Conservation (phyloP, 1,140 invertebrate genomes). For the Ostrea denselamellosa region DNA sequence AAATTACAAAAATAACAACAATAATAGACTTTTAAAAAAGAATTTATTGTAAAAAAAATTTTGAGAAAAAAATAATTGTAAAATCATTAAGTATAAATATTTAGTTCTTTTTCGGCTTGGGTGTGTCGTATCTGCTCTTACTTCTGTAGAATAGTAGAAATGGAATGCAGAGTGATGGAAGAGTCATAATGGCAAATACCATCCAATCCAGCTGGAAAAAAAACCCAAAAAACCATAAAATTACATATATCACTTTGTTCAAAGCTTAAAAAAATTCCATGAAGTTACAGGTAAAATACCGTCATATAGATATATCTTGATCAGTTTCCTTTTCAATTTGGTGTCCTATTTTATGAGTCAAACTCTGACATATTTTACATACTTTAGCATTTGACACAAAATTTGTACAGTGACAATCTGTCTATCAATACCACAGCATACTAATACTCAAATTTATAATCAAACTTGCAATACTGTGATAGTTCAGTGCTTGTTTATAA, state of each 20-base stretch:
- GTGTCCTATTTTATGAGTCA: too few species aligned
- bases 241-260: not conserved
- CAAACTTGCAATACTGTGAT: too few species aligned
- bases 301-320: too few species aligned
- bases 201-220: slow-evolving; percentile 92
- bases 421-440: too few species aligned
- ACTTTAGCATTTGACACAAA: too few species aligned
- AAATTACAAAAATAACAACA: not conserved
- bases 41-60: slow-evolving; percentile 17
- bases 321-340: too few species aligned
- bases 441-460: too few species aligned
- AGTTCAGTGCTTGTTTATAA: too few species aligned
- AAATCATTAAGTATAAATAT: not conserved
- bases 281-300: too few species aligned
- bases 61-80: not conserved
- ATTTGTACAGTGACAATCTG: too few species aligned
- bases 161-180: slow-evolving; percentile 96
- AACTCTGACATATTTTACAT: too few species aligned
- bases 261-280: not conserved
- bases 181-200: slow-evolving; percentile 96
- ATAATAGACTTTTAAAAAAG: not conserved
- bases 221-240: not conserved
- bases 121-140: slow-evolving; percentile 93
- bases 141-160: slow-evolving; percentile 96
- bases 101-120: slow-evolving; percentile 75